Base-by-base conservation (phyloP, 2,113 vertebrate genomes). In the Halcyon senegalensis region DNA sequence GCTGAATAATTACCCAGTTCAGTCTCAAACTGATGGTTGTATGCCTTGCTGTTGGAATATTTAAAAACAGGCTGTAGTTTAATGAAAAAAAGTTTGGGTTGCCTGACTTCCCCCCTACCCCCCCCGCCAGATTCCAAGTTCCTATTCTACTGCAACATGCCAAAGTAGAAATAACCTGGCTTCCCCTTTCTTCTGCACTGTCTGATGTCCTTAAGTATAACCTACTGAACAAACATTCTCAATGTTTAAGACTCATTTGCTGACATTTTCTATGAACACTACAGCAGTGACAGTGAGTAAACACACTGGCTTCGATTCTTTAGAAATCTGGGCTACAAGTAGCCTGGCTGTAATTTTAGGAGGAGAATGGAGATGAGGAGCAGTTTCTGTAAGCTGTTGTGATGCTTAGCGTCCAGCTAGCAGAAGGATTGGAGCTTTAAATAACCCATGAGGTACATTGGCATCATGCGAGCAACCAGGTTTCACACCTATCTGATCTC, bases 1-100 rank as follows among this genome's bases (percentile, higher is more conserved):
- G 44, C 60, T 91, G 69, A 85, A 17, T 69, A 82, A 83, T 73
- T 90, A 44, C 66, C 44, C 53, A 79, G 27, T 73, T 90, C 88
- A 68, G 41, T 74, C 18, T 86, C 68, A 79, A 18, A 31, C 19
- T 68, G 53, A 75, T 92, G 74, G 64, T 87, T 89, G 58, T 66
- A 55, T 41, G 28, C 43, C 39, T 84, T 51, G 14, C 43, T 94
- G 43, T 77, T 56, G 80, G 67, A 83, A 53, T 75, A 48, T 63
- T 84, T 81, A 56, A 74, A 95, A 91, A 85, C 14, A 88, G 30
- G 43, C 46, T 74, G 39, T 62, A 60, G 8, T 87, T 67, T 77
- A 86, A 70, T 62, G 43, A 37, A 86, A 85, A n/a, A 30, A 93
- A 63, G 44, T 74, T 74, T 30, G 44, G 6, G 55, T 80, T 63